Base-by-base conservation (phyloP, 2,797 vertebrate species). In the Naso thynnoides region DNA sequence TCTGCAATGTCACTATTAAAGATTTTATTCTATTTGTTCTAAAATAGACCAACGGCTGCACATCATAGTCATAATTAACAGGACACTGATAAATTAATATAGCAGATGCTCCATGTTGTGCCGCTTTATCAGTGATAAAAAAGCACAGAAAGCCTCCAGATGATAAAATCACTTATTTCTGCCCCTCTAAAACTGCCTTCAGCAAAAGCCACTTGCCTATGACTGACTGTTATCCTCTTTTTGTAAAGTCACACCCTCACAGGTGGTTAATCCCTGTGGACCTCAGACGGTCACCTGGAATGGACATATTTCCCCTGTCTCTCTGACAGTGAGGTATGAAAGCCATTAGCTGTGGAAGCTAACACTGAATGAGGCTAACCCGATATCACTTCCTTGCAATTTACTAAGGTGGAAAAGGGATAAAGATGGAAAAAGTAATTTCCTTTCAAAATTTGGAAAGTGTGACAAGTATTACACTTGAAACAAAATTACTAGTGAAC, bases 251-350 rank as follows among this genome's bases (percentile, higher is more conserved):
- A 79, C 68, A 78, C 59, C 74, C 75, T 82, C 78, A 78, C 83
- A 89, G 83, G 88, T 91, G 84, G 62, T 77, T 80, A 81, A 88
- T 91, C 89, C 78, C 82, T 19, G 31, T 5, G 55, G 77, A 81
- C 78, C 68, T 71, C 76, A 76, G 82, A 82, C 60, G 75, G 79
- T 83, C 81, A 85, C 53, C 82, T 80, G 57, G 71, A 83, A 82
- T 79, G 76, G 73, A 82, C 81, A 79, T 76, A 80, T 80, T 79
- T 81, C 79, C 53, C 59, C 62, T 52, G 65, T 56, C 62, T 79
- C 60, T 70, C 68, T 82, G 83, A 85, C 89, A 89, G 76, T 77
- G 89, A 89, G 58, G 52, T 76, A 81, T 89, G 85, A 82, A 89
- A 88, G 83, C 73, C 58, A 85, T 85, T 90, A 88, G 54, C 33